Evolutionary conservation across 2,113 vertebrate species (phyloP).

Genomic region (Equus przewalskii): DNA sequence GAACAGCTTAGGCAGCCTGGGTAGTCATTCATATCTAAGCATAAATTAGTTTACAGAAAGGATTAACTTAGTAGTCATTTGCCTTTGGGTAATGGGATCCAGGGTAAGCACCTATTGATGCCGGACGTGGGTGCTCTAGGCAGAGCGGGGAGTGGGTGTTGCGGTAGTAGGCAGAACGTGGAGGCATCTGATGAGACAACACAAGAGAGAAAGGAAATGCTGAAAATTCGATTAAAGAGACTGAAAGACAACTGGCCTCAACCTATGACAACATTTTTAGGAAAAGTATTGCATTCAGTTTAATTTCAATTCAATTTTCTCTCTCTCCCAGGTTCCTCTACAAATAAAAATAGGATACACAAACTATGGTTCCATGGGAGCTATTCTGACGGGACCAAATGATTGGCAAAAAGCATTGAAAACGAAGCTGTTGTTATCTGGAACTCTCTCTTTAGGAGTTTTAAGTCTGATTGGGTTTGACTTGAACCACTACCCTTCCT

Average conservation of each 20-base stretch:
- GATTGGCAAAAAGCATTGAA: background rate
- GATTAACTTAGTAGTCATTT: background rate
- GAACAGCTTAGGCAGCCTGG: background rate
- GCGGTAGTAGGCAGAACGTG: background rate
- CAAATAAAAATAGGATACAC: background rate
- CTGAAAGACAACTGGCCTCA: background rate
- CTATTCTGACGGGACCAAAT: constrained; percentile 38
- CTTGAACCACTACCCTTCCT: background rate
- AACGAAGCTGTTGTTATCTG: background rate
- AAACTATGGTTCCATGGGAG: background rate
- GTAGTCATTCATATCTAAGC: background rate
- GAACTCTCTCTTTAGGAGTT: background rate
- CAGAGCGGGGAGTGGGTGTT: background rate
- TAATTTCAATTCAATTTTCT: constrained; percentile 8
- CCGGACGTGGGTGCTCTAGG: background rate
- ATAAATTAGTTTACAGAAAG: constrained; percentile 37
- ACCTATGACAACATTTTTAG: background rate
- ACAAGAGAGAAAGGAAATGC: background rate
- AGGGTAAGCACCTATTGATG: background rate
- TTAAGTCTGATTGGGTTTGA: background rate
- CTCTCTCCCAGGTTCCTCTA: background rate
- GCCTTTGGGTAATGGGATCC: background rate
- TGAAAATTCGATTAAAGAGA: constrained; percentile 24
- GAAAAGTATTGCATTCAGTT: background rate
- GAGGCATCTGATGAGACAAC: background rate